Evolutionary conservation across 2,113 vertebrate species (phyloP), one percentile per base, ranked within the genome.

Genomic region (Sinocyclocheilus rhinocerous): DNA sequence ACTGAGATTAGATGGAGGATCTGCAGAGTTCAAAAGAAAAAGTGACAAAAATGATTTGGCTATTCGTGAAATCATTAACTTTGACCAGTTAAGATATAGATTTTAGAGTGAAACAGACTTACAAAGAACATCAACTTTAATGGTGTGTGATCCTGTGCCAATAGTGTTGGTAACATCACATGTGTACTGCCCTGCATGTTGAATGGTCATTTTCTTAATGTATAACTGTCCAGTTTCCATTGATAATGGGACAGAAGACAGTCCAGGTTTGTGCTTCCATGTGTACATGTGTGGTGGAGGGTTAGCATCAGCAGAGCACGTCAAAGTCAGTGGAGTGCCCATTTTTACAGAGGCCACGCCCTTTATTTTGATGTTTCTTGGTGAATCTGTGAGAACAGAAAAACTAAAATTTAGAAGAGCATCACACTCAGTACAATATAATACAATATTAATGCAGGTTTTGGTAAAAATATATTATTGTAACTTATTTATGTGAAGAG

Each of bases 101-200:
- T 45, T 45, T 73, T 48, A 15, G 6, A 76, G n/a, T 22, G 7
- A 7, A n/a, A 48, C 20, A 76, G 42, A 94, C 94, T 94, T 91
- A 95, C 94, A 94, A 6, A 86, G 59, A 0, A 95, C 92, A 15
- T 82, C 0, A 81, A 94, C 80, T 0, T 7, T 20, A 0, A 4
- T 0, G 63, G 92, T 91, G 0, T 33, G 1, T 0, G 57, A 0
- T 11, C 87, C 89, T 42, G 4, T 4, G 10, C 55, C 77, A 0
- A 93, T 15, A 6, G 0, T 0, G 84, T 94, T 95, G 33, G 12
- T 52, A 0, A 91, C 87, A 0, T 50, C 87, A 83, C 94, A 95
- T 1, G 1, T 76, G 36, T 94, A 95, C 79, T 69, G 85, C 9
- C 78, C 92, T 48, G 90, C 84, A 82, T 94, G 67, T 26, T 2